Percentiles rank a stretch among this genome's conserved stretches.
These are phyloP conservation scores for Dallia pectoralis DNA, from an alignment of 2,797 vertebrate species.

Conservation along the genomic window DNA sequence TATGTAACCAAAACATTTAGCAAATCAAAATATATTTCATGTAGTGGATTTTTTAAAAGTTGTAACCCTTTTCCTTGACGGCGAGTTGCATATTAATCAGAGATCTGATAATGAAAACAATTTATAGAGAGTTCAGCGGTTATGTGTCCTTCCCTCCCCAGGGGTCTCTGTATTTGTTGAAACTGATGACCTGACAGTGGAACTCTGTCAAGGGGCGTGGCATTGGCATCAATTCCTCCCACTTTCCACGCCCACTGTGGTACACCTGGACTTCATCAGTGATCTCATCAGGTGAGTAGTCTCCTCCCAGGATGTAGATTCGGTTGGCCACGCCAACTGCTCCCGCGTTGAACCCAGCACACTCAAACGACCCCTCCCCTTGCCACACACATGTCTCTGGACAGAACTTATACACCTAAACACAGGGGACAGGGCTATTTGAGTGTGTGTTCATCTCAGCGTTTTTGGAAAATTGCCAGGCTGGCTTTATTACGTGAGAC, in stretches of 20 bases:
- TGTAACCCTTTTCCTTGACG: too few relatives aligned
- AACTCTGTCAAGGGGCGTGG: conserved; percentile 94
- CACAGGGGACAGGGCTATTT: not conserved
- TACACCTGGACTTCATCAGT: conserved; percentile 95
- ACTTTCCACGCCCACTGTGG: conserved; percentile 87
- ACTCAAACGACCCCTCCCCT: conserved; percentile 93
- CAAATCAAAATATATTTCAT: too few relatives aligned
- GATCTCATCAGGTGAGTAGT: conserved; percentile 95
- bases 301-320: conserved; percentile 95
- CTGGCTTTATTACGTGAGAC: not conserved
- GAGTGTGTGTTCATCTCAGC: not conserved
- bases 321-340: conserved; percentile 89
- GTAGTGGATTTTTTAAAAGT: too few relatives aligned
- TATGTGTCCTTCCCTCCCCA: conserved; percentile 72
- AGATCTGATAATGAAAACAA: not conserved
- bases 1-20: too few relatives aligned
- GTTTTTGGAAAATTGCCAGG: not conserved
- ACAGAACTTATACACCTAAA: conserved; percentile 91
- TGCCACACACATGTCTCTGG: conserved; percentile 93
- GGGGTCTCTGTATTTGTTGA: conserved; percentile 90
- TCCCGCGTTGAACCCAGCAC: conserved; percentile 95
- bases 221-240: conserved; percentile 97
- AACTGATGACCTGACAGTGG: conserved; percentile 92
- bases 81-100: not conserved
- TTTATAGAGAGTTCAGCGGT: not conserved